Conservation (phyloP, 2,113 vertebrate species). For the Hippocampus guttulatus region DNA sequence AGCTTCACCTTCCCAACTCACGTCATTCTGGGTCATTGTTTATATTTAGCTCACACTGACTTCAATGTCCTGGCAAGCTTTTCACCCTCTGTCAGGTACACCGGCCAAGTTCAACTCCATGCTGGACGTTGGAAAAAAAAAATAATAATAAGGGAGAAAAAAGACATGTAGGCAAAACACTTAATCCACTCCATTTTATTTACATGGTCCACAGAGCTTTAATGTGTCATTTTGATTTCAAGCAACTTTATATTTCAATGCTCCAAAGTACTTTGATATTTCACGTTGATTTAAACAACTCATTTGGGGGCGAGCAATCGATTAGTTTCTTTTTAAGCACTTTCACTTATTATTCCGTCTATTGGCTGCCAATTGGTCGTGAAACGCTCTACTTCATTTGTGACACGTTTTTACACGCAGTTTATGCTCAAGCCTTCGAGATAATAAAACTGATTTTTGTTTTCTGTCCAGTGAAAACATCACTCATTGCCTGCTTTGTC, state of each 20-base stretch:
- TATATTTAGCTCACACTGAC: slow-evolving; percentile 1
- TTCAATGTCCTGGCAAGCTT: neutral
- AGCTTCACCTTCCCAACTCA: neutral
- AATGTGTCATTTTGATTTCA: neutral
- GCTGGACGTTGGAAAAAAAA: neutral
- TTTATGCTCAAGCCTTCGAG: neutral
- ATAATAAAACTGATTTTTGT: neutral
- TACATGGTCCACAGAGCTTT: neutral
- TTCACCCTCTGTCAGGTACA: neutral
- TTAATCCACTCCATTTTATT: neutral
- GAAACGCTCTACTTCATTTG: neutral
- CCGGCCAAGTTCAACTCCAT: neutral
- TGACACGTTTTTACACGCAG: neutral
- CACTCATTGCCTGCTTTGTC: neutral
- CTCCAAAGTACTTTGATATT: neutral
- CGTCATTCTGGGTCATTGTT: slow-evolving; percentile 6
- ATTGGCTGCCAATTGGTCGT: neutral
- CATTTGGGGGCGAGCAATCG: neutral
- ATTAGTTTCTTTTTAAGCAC: neutral
- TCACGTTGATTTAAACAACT: neutral
- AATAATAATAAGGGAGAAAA: neutral
- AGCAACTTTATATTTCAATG: neutral
- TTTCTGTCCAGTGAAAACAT: neutral
- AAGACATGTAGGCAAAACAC: neutral
- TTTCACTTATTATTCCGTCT: neutral